Evolutionary conservation across 2,888 invertebrate species (phyloP).

Genomic region (Sinodicranocentrus sp.): DNA sequence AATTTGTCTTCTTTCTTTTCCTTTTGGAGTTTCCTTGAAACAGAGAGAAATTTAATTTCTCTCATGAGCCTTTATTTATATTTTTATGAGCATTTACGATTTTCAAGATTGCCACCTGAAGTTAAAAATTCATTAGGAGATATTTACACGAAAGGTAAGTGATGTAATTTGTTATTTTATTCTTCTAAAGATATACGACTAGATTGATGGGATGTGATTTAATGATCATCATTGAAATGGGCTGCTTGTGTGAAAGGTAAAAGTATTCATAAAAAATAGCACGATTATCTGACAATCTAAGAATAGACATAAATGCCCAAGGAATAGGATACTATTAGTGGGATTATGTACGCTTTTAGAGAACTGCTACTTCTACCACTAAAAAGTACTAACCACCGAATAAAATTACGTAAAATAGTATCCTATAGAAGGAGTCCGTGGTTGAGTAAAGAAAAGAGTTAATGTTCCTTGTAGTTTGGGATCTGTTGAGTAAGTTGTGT

Average conservation of each 20-base stretch:
- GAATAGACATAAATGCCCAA: slow-evolving; percentile 8
- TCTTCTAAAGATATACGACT: slow-evolving; percentile 3
- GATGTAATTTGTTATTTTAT: slow-evolving; percentile 33
- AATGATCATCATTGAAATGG: slow-evolving; percentile 45
- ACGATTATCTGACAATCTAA: slow-evolving; percentile 40
- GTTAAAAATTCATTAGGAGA: slow-evolving; percentile 40
- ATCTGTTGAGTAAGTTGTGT: slow-evolving; percentile 4
- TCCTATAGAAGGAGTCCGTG: slow-evolving; percentile 9
- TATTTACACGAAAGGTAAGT: neutral
- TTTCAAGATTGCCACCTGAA: slow-evolving; percentile 44
- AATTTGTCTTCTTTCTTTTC: slow-evolving; percentile 23
- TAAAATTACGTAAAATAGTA: neutral
- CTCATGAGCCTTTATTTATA: slow-evolving; percentile 1
- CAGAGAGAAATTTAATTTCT: slow-evolving; percentile 60
- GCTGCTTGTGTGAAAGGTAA: neutral
- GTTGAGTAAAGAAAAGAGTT: slow-evolving; percentile 27
- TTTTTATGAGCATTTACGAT: slow-evolving; percentile 4
- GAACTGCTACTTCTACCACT: neutral
- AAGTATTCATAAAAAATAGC: neutral
- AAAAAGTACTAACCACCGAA: slow-evolving; percentile 10
- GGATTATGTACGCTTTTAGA: slow-evolving; percentile 35
- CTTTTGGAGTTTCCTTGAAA: slow-evolving; percentile 33
- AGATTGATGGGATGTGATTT: slow-evolving; percentile 51
- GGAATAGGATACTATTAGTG: neutral
- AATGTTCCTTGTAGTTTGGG: slow-evolving; percentile 30